A percentile compares a stretch with the other conserved stretches of the same genome.
These are phyloP conservation scores for Orchestia grillus DNA, from an alignment of 1,140 invertebrate species.

Conservation along the genomic window DNA sequence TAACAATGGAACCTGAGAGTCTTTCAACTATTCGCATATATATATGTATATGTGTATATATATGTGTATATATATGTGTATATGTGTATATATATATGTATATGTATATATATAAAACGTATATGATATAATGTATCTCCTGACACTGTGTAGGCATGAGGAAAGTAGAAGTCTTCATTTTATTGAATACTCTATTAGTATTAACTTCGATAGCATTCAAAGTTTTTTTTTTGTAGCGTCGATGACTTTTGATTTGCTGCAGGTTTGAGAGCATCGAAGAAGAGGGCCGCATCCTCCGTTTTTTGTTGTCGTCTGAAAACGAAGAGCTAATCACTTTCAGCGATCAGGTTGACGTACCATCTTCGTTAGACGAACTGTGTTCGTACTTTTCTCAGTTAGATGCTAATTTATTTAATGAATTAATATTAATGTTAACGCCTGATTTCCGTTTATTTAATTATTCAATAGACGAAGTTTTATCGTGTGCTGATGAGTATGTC, in stretches of 20 bases:
- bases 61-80: no score
- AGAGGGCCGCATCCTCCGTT: background rate
- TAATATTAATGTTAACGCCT: background rate
- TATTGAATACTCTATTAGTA: background rate
- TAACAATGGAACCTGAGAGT: no score
- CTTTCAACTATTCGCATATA: no score
- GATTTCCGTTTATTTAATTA: background rate
- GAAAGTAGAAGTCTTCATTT: background rate
- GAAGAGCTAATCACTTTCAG: background rate
- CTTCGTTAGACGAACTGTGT: background rate
- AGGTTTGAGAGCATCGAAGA: slow-evolving; percentile 20
- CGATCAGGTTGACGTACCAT: background rate
- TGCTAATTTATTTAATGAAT: background rate
- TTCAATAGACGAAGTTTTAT: background rate
- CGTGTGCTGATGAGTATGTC: background rate
- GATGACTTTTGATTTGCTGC: background rate
- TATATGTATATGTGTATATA: no score
- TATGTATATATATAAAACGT: no score
- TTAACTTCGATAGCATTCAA: background rate
- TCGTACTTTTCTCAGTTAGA: slow-evolving; percentile 41
- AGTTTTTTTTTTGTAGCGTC: background rate
- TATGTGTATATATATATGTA: no score
- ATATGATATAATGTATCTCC: background rate
- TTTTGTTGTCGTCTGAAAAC: background rate
- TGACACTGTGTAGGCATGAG: background rate